These are phyloP conservation scores for Tangara arthus DNA, from an alignment of 2,797 vertebrate genomes.

Conservation along the genomic window DNA sequence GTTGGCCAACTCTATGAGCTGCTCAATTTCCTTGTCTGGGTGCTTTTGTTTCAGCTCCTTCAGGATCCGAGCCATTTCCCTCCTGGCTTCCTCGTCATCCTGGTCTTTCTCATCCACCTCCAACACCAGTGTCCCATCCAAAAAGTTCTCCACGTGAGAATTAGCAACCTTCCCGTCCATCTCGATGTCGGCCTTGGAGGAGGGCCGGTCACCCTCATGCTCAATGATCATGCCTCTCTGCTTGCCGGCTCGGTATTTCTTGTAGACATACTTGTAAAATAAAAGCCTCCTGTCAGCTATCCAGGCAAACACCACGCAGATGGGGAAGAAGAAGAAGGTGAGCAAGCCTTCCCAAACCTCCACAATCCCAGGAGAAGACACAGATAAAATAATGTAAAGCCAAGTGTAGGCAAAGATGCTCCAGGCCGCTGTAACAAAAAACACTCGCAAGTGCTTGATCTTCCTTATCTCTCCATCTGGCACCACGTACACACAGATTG, in stretches of 20 bases:
- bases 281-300: constrained; percentile 92
- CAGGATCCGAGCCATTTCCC: constrained; percentile 88
- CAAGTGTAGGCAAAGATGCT: constrained; percentile 96
- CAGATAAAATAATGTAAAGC: constrained; percentile 95
- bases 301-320: constrained; percentile 93
- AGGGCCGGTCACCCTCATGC: constrained; percentile 88
- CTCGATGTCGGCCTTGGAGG: constrained; percentile 86
- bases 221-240: constrained; percentile 92
- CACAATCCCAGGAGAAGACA: constrained; percentile 89
- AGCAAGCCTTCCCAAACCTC: constrained; percentile 96
- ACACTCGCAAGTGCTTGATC: constrained; percentile 93
- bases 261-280: constrained; percentile 94
- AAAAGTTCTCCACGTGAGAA: constrained; percentile 85
- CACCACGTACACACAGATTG: constrained; percentile 92
- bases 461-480: constrained; percentile 90
- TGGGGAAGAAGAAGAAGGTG: constrained; percentile 94
- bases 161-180: constrained; percentile 89
- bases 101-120: constrained; percentile 88
- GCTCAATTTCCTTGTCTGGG: constrained; percentile 90
- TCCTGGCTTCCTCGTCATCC: constrained; percentile 87
- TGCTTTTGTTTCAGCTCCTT: constrained; percentile 95
- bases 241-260: constrained; percentile 90
- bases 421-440: constrained; percentile 95
- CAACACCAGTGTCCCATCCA: constrained; percentile 87
- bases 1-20: constrained; percentile 89